Percentiles rank a stretch among this genome's conserved stretches.
phyloP scores from a whole-genome alignment of 1,140 invertebrate genomes.

The Bombus fervidus region DNA sequence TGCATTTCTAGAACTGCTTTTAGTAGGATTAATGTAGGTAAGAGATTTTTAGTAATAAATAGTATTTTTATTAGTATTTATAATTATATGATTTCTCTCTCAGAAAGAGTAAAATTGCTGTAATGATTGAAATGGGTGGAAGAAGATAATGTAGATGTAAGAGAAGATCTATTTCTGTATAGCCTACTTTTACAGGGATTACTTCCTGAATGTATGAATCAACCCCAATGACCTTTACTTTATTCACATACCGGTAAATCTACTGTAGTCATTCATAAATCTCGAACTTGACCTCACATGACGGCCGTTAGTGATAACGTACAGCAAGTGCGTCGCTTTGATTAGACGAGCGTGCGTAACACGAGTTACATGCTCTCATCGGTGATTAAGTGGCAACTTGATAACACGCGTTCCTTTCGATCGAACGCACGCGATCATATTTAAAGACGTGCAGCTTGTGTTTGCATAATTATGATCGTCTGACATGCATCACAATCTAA shows the following conservation, averaged over 20 bases:
- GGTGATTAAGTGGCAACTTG: constrained; percentile 30
- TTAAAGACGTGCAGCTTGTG: background rate
- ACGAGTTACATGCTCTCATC: constrained; percentile 14
- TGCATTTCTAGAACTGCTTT: too few species aligned
- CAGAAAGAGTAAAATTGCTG: too few species aligned
- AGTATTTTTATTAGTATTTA: background rate
- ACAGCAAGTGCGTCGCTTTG: constrained; percentile 16
- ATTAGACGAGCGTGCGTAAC: constrained; percentile 40
- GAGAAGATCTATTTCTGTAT: background rate
- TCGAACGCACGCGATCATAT: constrained; percentile 8
- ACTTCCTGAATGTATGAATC: background rate
- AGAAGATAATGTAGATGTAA: background rate
- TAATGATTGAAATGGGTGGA: background rate
- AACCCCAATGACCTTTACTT: constrained; percentile 7
- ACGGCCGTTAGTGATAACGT: constrained; percentile 32
- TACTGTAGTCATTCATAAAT: constrained; percentile 29
- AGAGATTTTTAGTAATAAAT: background rate
- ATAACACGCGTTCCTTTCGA: constrained; percentile 7
- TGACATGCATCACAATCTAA: background rate
- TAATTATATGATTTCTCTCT: too few species aligned
- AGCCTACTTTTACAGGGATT: background rate
- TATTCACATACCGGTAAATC: constrained; percentile 5
- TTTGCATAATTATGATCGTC: background rate
- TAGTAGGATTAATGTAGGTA: background rate
- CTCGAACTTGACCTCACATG: constrained; percentile 25